These are phyloP conservation scores for Melitaea athalia DNA, from an alignment of 2,888 invertebrate species.

Conservation along the genomic window DNA sequence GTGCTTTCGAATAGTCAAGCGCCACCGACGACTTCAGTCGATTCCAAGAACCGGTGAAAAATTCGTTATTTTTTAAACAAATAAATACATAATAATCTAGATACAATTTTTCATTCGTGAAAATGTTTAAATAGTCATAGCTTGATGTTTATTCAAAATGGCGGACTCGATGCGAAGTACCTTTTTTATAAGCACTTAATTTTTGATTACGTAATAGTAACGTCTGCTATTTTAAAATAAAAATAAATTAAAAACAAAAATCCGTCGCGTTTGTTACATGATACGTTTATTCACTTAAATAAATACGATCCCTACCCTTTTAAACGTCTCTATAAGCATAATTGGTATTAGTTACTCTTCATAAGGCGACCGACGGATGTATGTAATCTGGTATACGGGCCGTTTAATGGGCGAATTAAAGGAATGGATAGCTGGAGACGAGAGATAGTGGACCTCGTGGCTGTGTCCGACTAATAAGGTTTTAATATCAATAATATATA, in stretches of 20 bases:
- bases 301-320: constrained; percentile 19
- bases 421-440: constrained; percentile 38
- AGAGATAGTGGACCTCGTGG: constrained; percentile 35
- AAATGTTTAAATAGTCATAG: background rate
- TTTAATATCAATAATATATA: constrained; percentile 12
- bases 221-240: background rate
- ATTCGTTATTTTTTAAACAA: constrained; percentile 2
- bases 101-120: constrained; percentile 1
- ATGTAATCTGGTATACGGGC: constrained; percentile 74
- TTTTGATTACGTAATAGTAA: no score
- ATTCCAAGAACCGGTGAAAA: background rate
- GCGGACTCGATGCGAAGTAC: no score
- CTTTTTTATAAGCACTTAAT: no score
- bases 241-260: background rate
- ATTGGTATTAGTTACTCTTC: constrained; percentile 41
- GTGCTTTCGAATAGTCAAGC: constrained; percentile 1
- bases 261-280: background rate
- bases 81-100: background rate
- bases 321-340: constrained; percentile 36
- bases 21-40: constrained; percentile 1
- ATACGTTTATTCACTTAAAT: constrained; percentile 16
- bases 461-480: constrained; percentile 29
- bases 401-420: constrained; percentile 69
- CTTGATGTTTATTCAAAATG: background rate
- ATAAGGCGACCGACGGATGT: constrained; percentile 56